Base-by-base conservation (phyloP, 1,140 invertebrate genomes). In the Aphelenchoides besseyi region DNA sequence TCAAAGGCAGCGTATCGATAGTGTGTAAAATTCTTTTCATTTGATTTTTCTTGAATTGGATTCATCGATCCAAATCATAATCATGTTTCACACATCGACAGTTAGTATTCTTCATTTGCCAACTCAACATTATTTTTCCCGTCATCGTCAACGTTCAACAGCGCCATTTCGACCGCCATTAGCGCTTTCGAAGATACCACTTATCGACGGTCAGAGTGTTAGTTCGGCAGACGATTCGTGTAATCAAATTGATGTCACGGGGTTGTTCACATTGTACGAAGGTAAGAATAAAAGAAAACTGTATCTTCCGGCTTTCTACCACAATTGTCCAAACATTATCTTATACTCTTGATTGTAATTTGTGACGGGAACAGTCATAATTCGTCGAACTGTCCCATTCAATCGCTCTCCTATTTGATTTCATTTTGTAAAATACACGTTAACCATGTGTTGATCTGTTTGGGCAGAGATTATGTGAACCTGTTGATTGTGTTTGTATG, bases 261-360 rank as follows among this genome's bases (percentile, higher is more conserved):
- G 67, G 70, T 37, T 70, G 29, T 48, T 70, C 26, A 70, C 67
- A 2, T 36, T 70, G 12, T 70, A 70, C 48, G 64, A 70, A 69
- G 69, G 69, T 53, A 41, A 70, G 48, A 1, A 18, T 68, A 23
- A 1, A 64, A 35, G 55, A 37, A 18, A 35, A 26, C n/a, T 36
- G n/a, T n/a, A n/a, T n/a, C n/a, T n/a, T n/a, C n/a, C n/a, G n/a
- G n/a, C n/a, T n/a, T n/a, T n/a, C n/a, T n/a, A n/a, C n/a, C n/a
- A n/a, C n/a, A n/a, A n/a, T n/a, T n/a, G n/a, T n/a, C n/a, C n/a
- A n/a, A n/a, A n/a, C n/a, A n/a, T n/a, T n/a, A n/a, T n/a, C n/a
- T n/a, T n/a, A n/a, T n/a, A n/a, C n/a, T n/a, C n/a, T n/a, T n/a
- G n/a, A n/a, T n/a, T n/a, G n/a, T n/a, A n/a, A n/a, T n/a, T n/a